A percentile compares a stretch with the other conserved stretches of the same genome.
Conservation (phyloP, 2,113 vertebrate species). For the Gnathonemus echidnorhynchus region DNA sequence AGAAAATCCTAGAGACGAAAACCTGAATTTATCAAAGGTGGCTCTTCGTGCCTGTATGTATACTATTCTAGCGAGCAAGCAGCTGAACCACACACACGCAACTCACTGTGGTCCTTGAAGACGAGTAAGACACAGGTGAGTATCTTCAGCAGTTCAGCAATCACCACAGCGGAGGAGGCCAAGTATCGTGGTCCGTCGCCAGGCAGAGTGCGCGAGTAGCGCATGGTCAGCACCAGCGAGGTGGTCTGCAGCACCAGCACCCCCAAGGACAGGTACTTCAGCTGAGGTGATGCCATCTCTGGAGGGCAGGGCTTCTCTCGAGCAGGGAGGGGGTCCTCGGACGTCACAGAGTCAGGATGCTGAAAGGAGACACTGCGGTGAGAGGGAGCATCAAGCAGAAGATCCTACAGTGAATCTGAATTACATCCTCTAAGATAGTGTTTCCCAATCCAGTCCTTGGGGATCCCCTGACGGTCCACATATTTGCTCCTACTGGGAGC, state of each 20-base stretch:
- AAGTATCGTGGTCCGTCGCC: slow-evolving; percentile 91
- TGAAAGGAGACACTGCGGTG: neutral
- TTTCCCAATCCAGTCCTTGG: neutral
- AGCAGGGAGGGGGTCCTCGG: neutral
- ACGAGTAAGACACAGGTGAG: slow-evolving; percentile 80
- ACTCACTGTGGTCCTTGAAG: slow-evolving; percentile 92
- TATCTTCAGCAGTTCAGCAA: slow-evolving; percentile 91
- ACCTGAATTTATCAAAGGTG: neutral
- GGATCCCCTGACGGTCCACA: neutral
- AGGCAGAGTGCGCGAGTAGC: slow-evolving; percentile 89
- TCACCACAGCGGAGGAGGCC: slow-evolving; percentile 91
- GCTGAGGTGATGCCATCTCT: slow-evolving; percentile 66
- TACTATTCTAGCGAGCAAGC: neutral
- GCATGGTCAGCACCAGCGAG: slow-evolving; percentile 92
- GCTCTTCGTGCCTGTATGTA: neutral
- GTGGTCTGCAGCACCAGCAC: slow-evolving; percentile 98
- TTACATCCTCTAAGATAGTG: neutral
- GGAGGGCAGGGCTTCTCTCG: neutral
- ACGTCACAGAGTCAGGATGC: neutral
- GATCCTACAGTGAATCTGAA: neutral
- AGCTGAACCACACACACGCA: neutral
- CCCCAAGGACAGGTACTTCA: slow-evolving; percentile 93
- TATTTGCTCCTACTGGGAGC: neutral
- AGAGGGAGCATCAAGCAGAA: no score
- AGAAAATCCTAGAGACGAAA: neutral